A percentile compares a stretch with the other conserved stretches of the same genome.
phyloP scores from a whole-genome alignment of 2,797 vertebrate genomes.

The Hoplostethus atlanticus region DNA sequence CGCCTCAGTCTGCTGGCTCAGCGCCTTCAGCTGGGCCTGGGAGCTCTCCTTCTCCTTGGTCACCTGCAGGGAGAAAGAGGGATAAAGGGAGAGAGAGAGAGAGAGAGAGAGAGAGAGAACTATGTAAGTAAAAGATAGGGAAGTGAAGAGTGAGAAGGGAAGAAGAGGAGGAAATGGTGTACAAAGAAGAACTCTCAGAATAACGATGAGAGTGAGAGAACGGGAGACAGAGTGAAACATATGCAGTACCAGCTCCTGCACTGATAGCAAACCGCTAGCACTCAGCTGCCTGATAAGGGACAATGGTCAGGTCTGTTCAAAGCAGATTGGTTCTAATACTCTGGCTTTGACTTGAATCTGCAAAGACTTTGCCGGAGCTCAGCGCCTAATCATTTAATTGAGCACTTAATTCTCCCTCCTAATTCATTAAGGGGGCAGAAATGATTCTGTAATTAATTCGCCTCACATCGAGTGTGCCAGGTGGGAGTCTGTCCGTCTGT shows the following conservation, averaged over 20 bases:
- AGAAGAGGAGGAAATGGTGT: constrained; percentile 43
- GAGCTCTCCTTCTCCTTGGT: constrained; percentile 88
- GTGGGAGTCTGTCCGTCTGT: constrained; percentile 66
- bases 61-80: constrained; percentile 73
- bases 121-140: neutral
- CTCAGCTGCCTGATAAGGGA: constrained; percentile 77
- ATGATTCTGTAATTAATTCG: constrained; percentile 79
- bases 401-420: constrained; percentile 81
- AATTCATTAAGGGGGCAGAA: constrained; percentile 81
- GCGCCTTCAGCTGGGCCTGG: constrained; percentile 86
- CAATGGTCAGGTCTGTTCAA: constrained; percentile 79
- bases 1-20: constrained; percentile 90
- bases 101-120: constrained; percentile 1
- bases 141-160: neutral
- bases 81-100: constrained; percentile 18
- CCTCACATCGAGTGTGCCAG: constrained; percentile 68
- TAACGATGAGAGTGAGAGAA: constrained; percentile 67
- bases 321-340: constrained; percentile 81
- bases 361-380: constrained; percentile 76
- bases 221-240: constrained; percentile 70
- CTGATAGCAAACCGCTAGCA: constrained; percentile 73
- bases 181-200: constrained; percentile 65
- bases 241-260: constrained; percentile 67
- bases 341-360: constrained; percentile 76
- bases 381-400: constrained; percentile 85